phyloP scores from a whole-genome alignment of 2,888 invertebrate genomes.

The Coelogynopora nodosa region DNA sequence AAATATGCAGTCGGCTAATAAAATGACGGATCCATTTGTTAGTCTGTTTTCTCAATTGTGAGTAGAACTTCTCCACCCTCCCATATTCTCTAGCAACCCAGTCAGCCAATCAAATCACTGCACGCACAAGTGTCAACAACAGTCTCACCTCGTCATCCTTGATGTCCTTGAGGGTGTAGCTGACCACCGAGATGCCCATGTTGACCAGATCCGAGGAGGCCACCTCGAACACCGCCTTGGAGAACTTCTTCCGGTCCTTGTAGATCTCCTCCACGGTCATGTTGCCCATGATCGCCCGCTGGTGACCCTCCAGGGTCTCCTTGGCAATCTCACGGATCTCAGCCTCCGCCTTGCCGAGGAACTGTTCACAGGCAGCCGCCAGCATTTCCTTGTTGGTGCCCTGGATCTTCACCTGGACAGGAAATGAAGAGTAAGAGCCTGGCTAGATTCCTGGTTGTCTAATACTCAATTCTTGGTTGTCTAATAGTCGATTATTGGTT shows the following conservation, averaged over 20 bases:
- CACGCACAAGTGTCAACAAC: neutral
- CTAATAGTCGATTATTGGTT: too few species aligned
- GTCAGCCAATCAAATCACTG: too few species aligned
- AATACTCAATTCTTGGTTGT: too few species aligned
- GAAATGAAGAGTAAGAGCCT: too few species aligned
- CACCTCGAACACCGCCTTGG: slow-evolving; percentile 62
- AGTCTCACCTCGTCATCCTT: slow-evolving; percentile 59
- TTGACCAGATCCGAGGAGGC: slow-evolving; percentile 62
- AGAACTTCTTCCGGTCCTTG: slow-evolving; percentile 63
- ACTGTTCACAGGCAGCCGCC: slow-evolving; percentile 61
- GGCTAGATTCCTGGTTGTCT: too few species aligned
- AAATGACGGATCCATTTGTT: too few species aligned
- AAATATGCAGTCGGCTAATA: too few species aligned
- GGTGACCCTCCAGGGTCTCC: slow-evolving; percentile 63
- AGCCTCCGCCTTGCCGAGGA: slow-evolving; percentile 60
- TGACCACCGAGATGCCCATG: slow-evolving; percentile 62
- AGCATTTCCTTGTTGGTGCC: slow-evolving; percentile 62
- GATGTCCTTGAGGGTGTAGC: slow-evolving; percentile 62
- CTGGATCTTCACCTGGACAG: slow-evolving; percentile 62
- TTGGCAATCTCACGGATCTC: slow-evolving; percentile 60
- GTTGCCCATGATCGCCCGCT: slow-evolving; percentile 63
- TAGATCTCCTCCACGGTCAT: slow-evolving; percentile 63
- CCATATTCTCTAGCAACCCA: too few species aligned
- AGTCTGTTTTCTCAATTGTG: too few species aligned
- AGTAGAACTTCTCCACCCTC: too few species aligned